Evolutionary conservation across 2,888 invertebrate genomes (phyloP).

Genomic region (Saturnia japonica): DNA sequence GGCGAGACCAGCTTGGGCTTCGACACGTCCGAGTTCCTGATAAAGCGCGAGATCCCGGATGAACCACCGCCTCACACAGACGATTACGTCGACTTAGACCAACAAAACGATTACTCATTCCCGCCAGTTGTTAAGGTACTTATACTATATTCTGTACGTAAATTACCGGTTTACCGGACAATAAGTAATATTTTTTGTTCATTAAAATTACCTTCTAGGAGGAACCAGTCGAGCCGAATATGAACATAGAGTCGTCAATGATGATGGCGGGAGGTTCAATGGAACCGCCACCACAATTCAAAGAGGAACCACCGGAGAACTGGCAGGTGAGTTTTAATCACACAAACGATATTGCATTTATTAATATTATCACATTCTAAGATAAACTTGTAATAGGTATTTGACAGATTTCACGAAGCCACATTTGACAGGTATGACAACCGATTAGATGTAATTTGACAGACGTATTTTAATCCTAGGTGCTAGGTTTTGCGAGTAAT

Average conservation of each 20-base stretch:
- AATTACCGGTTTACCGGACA: too few species aligned
- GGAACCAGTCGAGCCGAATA: constrained; percentile 71
- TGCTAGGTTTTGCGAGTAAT: too few species aligned
- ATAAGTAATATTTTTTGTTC: background rate
- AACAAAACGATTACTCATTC: constrained; percentile 59
- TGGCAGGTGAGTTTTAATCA: constrained; percentile 64
- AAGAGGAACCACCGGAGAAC: constrained; percentile 75
- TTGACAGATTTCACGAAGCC: too few species aligned
- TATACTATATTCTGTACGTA: background rate
- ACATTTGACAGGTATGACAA: too few species aligned
- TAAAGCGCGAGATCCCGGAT: constrained; percentile 71
- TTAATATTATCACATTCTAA: background rate
- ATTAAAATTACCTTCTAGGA: constrained; percentile 45
- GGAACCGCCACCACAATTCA: constrained; percentile 66
- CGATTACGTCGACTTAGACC: constrained; percentile 69
- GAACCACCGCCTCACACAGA: constrained; percentile 58
- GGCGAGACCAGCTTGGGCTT: constrained; percentile 87
- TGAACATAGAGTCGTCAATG: constrained; percentile 60
- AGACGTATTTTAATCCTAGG: too few species aligned
- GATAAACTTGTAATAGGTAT: too few species aligned
- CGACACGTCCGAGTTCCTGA: constrained; percentile 92
- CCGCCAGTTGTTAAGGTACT: constrained; percentile 70
- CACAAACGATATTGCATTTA: background rate
- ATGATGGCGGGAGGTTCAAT: constrained; percentile 41
- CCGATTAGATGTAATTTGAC: too few species aligned